Evolutionary conservation across 2,113 vertebrate genomes (phyloP).

Genomic region (Chionodraco myersi): DNA sequence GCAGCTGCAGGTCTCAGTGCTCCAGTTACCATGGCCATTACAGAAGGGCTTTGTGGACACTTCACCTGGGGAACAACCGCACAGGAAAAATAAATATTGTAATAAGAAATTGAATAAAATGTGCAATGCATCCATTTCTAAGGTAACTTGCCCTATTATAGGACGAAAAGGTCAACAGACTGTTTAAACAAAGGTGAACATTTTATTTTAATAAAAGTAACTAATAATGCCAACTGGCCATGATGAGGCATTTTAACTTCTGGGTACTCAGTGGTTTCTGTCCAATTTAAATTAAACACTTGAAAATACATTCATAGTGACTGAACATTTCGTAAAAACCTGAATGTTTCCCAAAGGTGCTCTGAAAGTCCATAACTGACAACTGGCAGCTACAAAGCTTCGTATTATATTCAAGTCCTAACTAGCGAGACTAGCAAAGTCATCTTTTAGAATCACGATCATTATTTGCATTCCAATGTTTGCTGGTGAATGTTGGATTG

Average conservation of each 20-base stretch:
- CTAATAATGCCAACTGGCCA: no score
- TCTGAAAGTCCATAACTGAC: not conserved
- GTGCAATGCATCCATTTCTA: not conserved
- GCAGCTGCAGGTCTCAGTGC: conserved; percentile 87
- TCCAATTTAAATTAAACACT: not conserved
- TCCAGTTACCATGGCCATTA: conserved; percentile 94
- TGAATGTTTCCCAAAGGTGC: not conserved
- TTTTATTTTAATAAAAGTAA: no score
- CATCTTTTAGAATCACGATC: not conserved
- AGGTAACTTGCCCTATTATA: no score
- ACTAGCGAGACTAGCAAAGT: not conserved
- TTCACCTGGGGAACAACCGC: conserved; percentile 81
- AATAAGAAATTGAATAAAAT: not conserved
- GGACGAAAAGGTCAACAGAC: no score
- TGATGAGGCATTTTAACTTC: not conserved
- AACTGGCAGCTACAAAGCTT: not conserved
- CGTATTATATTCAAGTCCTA: not conserved
- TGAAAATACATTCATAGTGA: no score
- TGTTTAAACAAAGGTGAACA: no score
- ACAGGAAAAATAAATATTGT: not conserved
- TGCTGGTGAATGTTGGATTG: not conserved
- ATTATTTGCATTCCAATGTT: not conserved
- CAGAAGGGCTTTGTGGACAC: conserved; percentile 92
- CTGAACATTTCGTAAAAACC: not conserved
- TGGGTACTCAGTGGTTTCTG: not conserved